phyloP scores from a whole-genome alignment of 2,888 invertebrate species.

The Trissoscelio sp. region DNA sequence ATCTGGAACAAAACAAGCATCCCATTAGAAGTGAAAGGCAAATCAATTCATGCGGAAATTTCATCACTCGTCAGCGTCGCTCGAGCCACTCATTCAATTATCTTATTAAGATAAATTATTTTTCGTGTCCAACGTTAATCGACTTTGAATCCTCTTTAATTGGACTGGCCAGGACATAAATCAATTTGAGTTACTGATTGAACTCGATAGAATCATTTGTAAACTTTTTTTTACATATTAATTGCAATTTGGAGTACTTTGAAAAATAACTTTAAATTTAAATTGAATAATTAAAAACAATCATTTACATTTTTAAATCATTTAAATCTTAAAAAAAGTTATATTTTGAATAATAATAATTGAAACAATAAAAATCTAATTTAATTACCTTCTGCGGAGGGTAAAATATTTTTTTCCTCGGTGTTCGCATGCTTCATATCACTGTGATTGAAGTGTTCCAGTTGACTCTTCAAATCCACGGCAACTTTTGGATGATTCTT shows the following conservation, averaged over 20 bases:
- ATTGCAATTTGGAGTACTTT: no score
- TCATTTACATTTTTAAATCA: no score
- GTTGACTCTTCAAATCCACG: conserved; percentile 93
- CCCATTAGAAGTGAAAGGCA: conserved; percentile 63
- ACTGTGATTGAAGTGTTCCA: conserved; percentile 95
- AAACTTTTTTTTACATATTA: neutral
- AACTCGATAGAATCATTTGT: neutral
- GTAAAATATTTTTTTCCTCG: conserved; percentile 95
- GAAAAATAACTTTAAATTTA: no score
- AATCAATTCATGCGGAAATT: conserved; percentile 58
- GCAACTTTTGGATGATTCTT: conserved; percentile 97
- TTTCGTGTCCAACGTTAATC: conserved; percentile 14
- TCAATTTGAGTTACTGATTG: no score
- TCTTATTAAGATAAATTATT: conserved; percentile 43
- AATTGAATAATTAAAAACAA: no score
- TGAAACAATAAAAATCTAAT: neutral
- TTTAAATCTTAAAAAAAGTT: neutral
- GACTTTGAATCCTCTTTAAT: conserved; percentile 28
- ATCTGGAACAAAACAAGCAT: conserved; percentile 85
- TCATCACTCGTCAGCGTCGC: conserved; percentile 18
- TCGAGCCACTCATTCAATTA: conserved; percentile 39
- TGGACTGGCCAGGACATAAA: neutral
- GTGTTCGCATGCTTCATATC: conserved; percentile 95
- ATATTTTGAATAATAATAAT: neutral
- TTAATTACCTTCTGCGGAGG: conserved; percentile 94